Conservation (phyloP, 2,797 vertebrate species). For the Pteronotus mesoamericanus region DNA sequence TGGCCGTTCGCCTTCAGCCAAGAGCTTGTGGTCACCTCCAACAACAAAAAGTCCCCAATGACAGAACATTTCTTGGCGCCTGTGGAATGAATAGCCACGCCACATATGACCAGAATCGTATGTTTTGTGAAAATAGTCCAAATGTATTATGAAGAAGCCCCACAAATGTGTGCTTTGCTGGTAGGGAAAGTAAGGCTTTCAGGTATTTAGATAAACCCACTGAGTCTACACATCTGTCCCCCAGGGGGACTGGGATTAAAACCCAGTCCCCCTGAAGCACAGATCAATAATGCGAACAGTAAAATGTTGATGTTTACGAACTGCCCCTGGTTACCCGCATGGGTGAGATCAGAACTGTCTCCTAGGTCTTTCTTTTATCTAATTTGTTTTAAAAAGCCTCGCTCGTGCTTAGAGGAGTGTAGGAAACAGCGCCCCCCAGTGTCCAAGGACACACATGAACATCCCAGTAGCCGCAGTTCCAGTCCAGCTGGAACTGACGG, state of each 20-base stretch:
- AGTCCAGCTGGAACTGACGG: not conserved
- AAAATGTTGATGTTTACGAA: not conserved
- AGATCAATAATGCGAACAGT: not conserved
- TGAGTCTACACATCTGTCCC: no score
- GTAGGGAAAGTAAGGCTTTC: not conserved
- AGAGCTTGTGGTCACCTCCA: not conserved
- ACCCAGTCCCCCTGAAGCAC: not conserved
- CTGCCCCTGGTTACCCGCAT: not conserved
- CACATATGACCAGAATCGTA: not conserved
- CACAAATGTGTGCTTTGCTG: not conserved
- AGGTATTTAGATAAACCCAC: not conserved
- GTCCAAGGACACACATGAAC: not conserved
- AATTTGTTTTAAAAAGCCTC: not conserved
- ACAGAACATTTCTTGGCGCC: not conserved
- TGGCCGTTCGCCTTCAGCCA: not conserved
- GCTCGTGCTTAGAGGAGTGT: not conserved
- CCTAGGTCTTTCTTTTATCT: not conserved
- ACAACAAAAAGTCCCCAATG: not conserved
- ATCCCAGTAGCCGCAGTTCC: accelerated
- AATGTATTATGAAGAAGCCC: not conserved
- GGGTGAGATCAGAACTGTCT: not conserved
- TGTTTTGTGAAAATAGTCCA: not conserved
- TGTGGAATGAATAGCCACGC: not conserved
- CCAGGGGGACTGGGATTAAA: not conserved
- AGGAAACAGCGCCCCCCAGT: slow-evolving; percentile 75